Conservation (phyloP, 2,113 vertebrate genomes). For the Laticauda laticaudata region DNA sequence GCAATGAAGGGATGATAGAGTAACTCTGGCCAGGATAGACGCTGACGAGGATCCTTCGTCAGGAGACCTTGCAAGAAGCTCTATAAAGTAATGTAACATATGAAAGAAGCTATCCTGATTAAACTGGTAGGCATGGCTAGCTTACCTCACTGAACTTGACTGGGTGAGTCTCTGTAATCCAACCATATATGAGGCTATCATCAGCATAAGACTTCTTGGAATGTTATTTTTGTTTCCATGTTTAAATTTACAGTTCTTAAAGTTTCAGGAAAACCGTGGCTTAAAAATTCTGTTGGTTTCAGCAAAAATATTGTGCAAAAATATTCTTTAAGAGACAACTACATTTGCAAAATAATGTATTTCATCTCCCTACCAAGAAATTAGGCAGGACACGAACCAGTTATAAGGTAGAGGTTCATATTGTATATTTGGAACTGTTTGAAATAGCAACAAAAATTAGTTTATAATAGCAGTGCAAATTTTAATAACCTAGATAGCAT, state of each 20-base stretch:
- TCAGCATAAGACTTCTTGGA: background rate
- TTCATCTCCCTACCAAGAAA: no score
- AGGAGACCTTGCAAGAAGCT: slow-evolving; percentile 92
- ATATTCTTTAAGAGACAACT: background rate
- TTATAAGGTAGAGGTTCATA: background rate
- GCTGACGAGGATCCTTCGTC: slow-evolving; percentile 86
- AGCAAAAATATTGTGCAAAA: background rate
- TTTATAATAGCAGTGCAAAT: background rate
- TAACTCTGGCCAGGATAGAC: slow-evolving; percentile 90
- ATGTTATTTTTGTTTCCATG: background rate
- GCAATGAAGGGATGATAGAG: slow-evolving; percentile 91
- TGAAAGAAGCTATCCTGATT: background rate
- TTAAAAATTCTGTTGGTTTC: background rate
- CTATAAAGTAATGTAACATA: slow-evolving; percentile 62
- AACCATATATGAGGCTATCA: background rate
- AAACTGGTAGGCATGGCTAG: background rate
- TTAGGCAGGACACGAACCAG: background rate
- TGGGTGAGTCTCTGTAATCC: background rate
- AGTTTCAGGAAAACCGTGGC: background rate
- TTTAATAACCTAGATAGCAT: background rate
- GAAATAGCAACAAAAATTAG: background rate
- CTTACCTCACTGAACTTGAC: background rate
- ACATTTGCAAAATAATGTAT: background rate
- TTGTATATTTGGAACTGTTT: background rate
- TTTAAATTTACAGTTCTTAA: background rate